Evolutionary conservation across 2,888 invertebrate genomes (phyloP), one percentile per base, ranked within the genome.

Genomic region (Helleia helle): DNA sequence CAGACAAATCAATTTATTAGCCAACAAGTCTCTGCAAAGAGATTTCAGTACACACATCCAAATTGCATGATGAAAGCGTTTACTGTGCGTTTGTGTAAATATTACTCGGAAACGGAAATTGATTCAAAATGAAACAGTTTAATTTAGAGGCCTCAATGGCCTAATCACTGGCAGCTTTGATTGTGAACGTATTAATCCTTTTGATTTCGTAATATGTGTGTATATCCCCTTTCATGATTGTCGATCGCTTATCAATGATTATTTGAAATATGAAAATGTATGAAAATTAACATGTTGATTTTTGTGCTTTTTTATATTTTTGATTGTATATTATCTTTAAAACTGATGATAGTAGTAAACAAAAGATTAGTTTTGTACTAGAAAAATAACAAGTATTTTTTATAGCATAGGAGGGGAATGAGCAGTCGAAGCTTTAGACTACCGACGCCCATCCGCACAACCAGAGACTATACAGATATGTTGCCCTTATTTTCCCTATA

Each of bases 101-200:
- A 34, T 22, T 18, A 34, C 17, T 22, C 12, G 34, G 22, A 34
- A 34, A 34, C 34, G 34, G 34, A 34, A 34, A 34, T 34, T 34
- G 34, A 34, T 34, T 34, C 22, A 34, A 34, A 34, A 34, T 34
- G 18, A 34, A 22, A 34, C 34, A 11, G 34, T 34, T 34, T 8
- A 34, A 34, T 34, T 34, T 12, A 11, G 34, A 34, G 18, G 18
- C 34, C 22, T 34, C 22, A 34, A 34, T 34, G 34, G 17, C 34
- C 34, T 34, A 34, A 34, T 34, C 34, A 34, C 22, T n/a, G 34
- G 34, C 34, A 34, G 34, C 34, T 34, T 12, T 34, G 34, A 34
- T 22, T 34, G 34, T 22, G 22, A 17, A 12, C 34, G 34, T 34
- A 34, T 22, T 34, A 34, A 34, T 34, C 18, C 34, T 34, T 34